These are phyloP conservation scores for Carcharodon carcharias DNA, from an alignment of 2,797 vertebrate genomes.

Conservation along the genomic window DNA sequence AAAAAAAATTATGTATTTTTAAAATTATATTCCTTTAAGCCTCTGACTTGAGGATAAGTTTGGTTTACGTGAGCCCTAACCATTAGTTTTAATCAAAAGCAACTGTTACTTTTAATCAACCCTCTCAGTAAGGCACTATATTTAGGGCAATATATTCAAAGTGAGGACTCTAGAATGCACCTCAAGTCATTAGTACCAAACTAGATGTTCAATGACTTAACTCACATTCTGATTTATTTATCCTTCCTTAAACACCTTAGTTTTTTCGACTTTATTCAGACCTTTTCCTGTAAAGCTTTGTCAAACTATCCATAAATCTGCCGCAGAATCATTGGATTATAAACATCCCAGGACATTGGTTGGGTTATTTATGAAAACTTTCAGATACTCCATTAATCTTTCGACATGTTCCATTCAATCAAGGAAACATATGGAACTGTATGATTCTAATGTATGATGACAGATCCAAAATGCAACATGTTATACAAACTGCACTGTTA, in stretches of 20 bases:
- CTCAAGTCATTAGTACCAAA: not conserved
- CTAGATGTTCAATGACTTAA: not conserved
- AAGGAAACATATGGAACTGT: not conserved
- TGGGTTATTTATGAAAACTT: not conserved
- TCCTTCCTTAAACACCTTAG: not conserved
- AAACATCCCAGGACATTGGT: not conserved
- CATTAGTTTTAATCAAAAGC: not conserved
- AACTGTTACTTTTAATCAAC: not conserved
- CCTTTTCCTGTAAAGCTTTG: not conserved
- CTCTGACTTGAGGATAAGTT: not conserved
- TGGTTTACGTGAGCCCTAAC: not conserved
- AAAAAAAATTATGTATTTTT: not conserved
- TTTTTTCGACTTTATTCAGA: not conserved
- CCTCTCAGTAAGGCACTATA: not conserved
- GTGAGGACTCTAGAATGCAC: not conserved
- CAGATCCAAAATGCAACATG: not conserved
- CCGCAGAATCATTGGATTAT: not conserved
- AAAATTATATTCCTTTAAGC: not conserved
- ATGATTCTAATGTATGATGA: not conserved
- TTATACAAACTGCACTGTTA: not conserved
- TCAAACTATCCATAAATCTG: not conserved
- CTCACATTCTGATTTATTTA: not conserved
- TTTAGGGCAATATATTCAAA: not conserved
- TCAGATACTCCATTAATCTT: constrained; percentile 4
- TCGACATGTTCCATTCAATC: not conserved